phyloP scores from a whole-genome alignment of 2,113 vertebrate genomes.

The Psophia crepitans region DNA sequence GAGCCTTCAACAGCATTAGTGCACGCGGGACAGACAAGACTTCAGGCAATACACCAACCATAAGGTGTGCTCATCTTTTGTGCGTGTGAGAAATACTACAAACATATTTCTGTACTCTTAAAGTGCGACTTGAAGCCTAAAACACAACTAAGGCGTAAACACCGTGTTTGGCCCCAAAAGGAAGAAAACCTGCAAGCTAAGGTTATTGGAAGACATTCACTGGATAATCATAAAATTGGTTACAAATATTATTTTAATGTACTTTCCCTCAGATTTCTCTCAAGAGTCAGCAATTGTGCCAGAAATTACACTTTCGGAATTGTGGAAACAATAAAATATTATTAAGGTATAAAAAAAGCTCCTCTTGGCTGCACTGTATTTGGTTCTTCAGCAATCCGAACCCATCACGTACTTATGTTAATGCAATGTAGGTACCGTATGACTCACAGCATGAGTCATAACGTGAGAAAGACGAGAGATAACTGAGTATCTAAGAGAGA shows the following conservation, averaged over 20 bases:
- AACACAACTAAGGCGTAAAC: background rate
- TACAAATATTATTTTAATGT: background rate
- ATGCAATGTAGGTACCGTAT: background rate
- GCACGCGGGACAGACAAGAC: background rate
- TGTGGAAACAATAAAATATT: background rate
- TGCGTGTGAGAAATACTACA: background rate
- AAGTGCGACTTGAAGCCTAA: background rate
- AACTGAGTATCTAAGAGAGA: background rate
- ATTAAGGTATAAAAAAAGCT: background rate
- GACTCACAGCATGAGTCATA: background rate
- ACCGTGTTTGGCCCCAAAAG: background rate
- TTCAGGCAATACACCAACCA: background rate
- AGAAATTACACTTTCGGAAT: background rate
- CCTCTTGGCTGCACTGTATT: background rate
- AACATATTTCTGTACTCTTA: background rate
- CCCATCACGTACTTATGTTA: background rate
- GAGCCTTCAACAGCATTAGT: rapidly evolving
- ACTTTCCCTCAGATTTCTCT: background rate
- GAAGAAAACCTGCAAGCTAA: background rate
- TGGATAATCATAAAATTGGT: background rate
- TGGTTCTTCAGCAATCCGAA: background rate
- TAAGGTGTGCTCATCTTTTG: background rate
- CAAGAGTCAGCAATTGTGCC: background rate
- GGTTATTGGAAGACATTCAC: background rate
- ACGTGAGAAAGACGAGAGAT: background rate